Evolutionary conservation across 2,888 invertebrate species (phyloP), one percentile per base, ranked within the genome.

Genomic region (Hypercompe scribonia): DNA sequence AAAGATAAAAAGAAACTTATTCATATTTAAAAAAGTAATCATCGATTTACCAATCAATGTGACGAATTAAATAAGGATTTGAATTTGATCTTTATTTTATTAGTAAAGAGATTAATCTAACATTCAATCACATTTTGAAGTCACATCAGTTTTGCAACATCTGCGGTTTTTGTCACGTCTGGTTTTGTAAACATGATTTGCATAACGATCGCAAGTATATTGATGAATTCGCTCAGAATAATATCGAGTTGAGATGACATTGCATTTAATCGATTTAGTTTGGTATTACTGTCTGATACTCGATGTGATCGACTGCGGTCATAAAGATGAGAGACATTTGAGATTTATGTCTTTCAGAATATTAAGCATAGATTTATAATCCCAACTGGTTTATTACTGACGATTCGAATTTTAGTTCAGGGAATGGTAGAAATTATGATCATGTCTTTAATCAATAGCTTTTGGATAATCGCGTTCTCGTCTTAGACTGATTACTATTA

Each of bases 201-300:
- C 68, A 58, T 68, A 68, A 68, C 68, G 58, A 58, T 54, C n/a
- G 34, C 3, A 58, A n/a, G n/a, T 58, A 36, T 11, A 68, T 68
- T 68, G 58, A 28, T 21, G 68, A 68, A 21, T 66, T 11, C 21
- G 4, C 4, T 50, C 50, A 68, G 68, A 67, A 33, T 67, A 67
- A 54, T n/a, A 54, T 33, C 68, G 46, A 68, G 15, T 34, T 34
- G 34, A n/a, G 34, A 34, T 54, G 54, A 28, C 15, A n/a, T 2
- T 68, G 68, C 54, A 68, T 34, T 68, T 28, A 21, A 33, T 58
- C 50, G 46, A 34, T 28, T 68, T 28, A 28, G 15, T 58, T 58
- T 58, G 21, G 24, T 67, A 50, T 24, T 24, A 2, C 13, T 33
- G 13, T 46, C 33, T 50, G 50, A 24, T 50, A 18, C 24, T 24